Evolutionary conservation across 2,888 invertebrate genomes (phyloP).

Genomic region (Cecidostiba fungosa): DNA sequence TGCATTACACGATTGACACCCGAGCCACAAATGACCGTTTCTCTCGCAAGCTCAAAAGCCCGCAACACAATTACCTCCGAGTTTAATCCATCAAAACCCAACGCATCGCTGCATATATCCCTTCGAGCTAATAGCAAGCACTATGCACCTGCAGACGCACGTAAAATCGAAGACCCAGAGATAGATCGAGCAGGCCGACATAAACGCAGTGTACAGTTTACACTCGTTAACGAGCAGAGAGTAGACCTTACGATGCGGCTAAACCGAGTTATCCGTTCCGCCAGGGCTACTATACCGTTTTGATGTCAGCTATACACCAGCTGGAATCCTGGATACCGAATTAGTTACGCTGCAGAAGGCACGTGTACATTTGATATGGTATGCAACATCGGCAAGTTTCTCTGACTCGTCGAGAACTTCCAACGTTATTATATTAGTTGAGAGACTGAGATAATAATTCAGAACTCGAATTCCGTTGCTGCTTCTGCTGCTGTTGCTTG

Average conservation of each 20-base stretch:
- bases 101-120: neutral
- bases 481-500: neutral
- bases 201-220: neutral
- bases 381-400: neutral
- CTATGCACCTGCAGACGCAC: neutral
- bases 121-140: neutral
- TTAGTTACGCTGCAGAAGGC: neutral
- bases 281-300: neutral
- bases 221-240: slow-evolving; percentile 38
- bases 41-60: neutral
- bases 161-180: neutral
- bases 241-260: neutral
- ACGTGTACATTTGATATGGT: neutral
- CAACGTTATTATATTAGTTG: neutral
- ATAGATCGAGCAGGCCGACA: neutral
- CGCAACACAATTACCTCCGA: neutral
- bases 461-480: slow-evolving; percentile 8
- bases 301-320: neutral
- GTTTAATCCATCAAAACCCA: neutral
- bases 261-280: slow-evolving; percentile 14
- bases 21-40: neutral
- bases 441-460: slow-evolving; percentile 9
- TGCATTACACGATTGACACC: neutral
- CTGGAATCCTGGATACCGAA: neutral
- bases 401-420: neutral